These are phyloP conservation scores for Saccopteryx bilineata DNA, from an alignment of 2,113 vertebrate genomes.

Conservation along the genomic window DNA sequence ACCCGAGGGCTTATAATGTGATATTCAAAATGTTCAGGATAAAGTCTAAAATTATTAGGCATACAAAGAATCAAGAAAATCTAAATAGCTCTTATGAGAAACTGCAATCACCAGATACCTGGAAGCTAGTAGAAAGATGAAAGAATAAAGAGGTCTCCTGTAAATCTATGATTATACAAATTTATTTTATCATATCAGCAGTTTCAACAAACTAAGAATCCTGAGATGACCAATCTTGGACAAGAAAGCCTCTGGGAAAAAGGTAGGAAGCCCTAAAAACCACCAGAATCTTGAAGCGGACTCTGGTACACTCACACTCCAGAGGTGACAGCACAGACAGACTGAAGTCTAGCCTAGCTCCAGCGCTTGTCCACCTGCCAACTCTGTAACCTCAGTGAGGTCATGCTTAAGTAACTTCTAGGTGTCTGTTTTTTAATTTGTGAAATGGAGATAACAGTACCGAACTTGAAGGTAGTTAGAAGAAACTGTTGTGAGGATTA, in stretches of 20 bases:
- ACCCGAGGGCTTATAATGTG: neutral
- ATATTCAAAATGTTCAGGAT: conserved; percentile 10
- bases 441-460: neutral
- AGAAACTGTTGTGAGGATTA: neutral
- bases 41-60: conserved; percentile 44
- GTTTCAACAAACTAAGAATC: neutral
- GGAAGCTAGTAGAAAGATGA: conserved; percentile 2
- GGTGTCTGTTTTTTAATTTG: conserved; percentile 12
- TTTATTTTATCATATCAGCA: neutral
- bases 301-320: neutral
- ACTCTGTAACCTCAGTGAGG: neutral
- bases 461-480: neutral
- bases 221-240: neutral
- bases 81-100: conserved; percentile 18
- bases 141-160: neutral
- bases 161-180: conserved; percentile 25
- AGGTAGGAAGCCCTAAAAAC: neutral
- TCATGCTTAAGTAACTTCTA: neutral
- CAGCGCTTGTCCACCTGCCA: neutral
- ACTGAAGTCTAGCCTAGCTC: neutral
- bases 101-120: conserved; percentile 5
- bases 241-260: neutral
- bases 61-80: conserved; percentile 44
- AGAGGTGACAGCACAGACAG: neutral
- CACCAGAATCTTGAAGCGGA: neutral